Percentiles rank a stretch among this genome's conserved stretches.
These are phyloP conservation scores for Saccopteryx leptura DNA, from an alignment of 2,113 vertebrate species.

Conservation along the genomic window DNA sequence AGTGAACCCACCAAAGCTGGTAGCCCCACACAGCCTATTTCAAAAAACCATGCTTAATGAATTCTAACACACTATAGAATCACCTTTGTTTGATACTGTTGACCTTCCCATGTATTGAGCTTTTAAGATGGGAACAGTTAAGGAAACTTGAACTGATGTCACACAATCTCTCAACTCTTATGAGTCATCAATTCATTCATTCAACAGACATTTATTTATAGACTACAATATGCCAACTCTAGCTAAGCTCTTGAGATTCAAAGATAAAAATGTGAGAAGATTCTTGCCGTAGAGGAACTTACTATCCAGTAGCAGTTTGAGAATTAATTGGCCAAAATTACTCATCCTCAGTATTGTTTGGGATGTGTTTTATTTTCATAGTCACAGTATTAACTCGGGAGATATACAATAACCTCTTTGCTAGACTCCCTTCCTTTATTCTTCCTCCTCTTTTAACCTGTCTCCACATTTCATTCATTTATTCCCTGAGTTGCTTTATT, in stretches of 20 bases:
- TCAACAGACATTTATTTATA: not conserved
- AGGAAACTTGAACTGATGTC: not conserved
- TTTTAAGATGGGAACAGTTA: not conserved
- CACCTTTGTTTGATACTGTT: not conserved
- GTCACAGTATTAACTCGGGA: not conserved
- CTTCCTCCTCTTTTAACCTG: conserved; percentile 29
- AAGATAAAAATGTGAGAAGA: conserved; percentile 17
- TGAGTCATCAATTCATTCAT: conserved; percentile 23
- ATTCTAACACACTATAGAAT: no score
- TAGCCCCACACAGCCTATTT: not conserved
- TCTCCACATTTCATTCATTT: not conserved
- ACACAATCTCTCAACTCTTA: not conserved
- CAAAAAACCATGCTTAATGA: not conserved
- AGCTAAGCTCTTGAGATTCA: not conserved
- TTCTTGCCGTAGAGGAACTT: not conserved
- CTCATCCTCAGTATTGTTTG: not conserved
- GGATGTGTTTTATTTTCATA: conserved; percentile 28
- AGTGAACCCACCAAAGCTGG: not conserved
- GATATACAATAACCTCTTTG: not conserved
- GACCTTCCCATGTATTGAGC: not conserved
- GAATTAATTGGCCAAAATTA: not conserved
- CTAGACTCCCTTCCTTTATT: not conserved
- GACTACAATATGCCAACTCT: not conserved
- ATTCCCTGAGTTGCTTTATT: conserved; percentile 13
- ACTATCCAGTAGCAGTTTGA: not conserved